A percentile compares a stretch with the other conserved stretches of the same genome.
These are phyloP conservation scores for Aleadryas rufinucha DNA, from an alignment of 2,113 vertebrate species.

Conservation along the genomic window DNA sequence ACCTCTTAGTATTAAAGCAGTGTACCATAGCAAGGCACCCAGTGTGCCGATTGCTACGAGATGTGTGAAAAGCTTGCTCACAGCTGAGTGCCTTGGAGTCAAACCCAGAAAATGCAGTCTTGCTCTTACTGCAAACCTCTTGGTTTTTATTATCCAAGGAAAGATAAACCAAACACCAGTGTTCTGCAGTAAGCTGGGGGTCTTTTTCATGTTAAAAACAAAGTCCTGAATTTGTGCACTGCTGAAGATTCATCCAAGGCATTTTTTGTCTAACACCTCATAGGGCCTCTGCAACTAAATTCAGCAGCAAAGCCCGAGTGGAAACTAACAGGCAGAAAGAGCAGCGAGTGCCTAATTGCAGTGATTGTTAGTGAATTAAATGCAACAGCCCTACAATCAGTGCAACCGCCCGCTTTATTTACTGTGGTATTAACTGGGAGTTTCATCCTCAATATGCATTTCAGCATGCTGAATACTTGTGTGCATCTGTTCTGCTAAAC, in stretches of 20 bases:
- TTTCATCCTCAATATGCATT: background rate
- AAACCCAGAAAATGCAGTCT: background rate
- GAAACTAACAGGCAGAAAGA: background rate
- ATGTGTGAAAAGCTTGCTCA: conserved; percentile 25
- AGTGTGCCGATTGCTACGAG: background rate
- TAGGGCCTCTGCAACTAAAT: background rate
- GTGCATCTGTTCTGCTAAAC: background rate
- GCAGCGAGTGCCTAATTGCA: background rate
- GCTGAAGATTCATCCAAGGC: background rate
- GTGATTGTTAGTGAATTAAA: background rate
- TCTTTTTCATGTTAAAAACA: background rate
- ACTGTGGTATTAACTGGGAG: background rate
- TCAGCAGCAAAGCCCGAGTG: background rate
- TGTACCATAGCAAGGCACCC: conserved; percentile 43
- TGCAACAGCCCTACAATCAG: background rate
- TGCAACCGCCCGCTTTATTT: background rate
- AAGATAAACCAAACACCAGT: background rate
- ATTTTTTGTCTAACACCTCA: background rate
- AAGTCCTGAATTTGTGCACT: background rate
- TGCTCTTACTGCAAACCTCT: background rate
- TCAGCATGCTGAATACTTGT: background rate
- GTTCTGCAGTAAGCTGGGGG: background rate
- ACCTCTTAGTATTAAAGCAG: conserved; percentile 43
- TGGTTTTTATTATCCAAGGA: background rate
- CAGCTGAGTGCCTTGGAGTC: background rate